Base-by-base conservation (phyloP, 1,140 invertebrate genomes). In the Gonatopus flavifemur region DNA sequence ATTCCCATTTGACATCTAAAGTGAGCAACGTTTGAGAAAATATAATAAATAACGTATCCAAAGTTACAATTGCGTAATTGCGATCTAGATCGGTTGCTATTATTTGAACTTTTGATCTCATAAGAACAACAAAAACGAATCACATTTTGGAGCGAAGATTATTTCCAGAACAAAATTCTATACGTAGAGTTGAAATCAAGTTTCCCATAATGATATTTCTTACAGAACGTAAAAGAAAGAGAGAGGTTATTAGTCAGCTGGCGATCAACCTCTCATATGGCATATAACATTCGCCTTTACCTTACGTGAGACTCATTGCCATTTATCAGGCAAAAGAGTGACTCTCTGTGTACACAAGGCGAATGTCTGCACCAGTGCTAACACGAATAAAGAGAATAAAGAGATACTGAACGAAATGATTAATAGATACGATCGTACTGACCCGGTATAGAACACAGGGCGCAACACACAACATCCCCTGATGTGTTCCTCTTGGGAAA, bases 341-440 rank as follows among this genome's bases (percentile, higher is more conserved):
- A 56, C 47, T n/a, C n/a, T n/a, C n/a, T 33, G 15, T 42, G 51
- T 32, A 53, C 40, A 54, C 31, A 44, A n/a, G n/a, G n/a, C n/a
- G n/a, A n/a, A n/a, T n/a, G n/a, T 52, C 24, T 52, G 46, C 44
- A 48, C 41, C 39, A 18, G 16, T n/a, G n/a, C n/a, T n/a, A n/a
- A 16, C 31, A 40, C 25, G 44, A 25, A 19, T 33, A 48, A 35
- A 25, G 36, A 49, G 36, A 31, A 15, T 31, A 40, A n/a, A 12
- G 32, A 21, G 24, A n/a, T 31, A 37, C 40, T 35, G 10, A 55
- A 35, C 39, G 40, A 49, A 49, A 52, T 61, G 59, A 61, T 61
- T 61, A 61, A 61, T 61, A 61, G 59, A 61, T 61, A 59, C 48
- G 48, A 59, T 61, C 57, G 48, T 57, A 46, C 49, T 56, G 59